Percentiles rank a stretch among this genome's conserved stretches.
Evolutionary conservation across 2,797 vertebrate genomes (phyloP).

Genomic region (Eleutherodactylus coqui): DNA sequence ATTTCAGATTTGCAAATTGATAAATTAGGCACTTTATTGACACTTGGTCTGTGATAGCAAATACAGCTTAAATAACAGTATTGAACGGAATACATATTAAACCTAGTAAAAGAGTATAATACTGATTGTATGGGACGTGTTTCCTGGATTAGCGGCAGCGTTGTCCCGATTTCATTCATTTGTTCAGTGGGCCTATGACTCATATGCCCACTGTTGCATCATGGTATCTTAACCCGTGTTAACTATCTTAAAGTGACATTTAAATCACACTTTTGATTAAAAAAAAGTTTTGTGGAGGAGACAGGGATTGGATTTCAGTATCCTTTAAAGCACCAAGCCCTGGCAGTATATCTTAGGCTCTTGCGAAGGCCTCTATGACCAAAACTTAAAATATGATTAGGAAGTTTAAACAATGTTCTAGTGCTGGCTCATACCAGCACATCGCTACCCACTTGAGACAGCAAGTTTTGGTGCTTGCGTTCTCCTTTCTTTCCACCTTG

Average conservation of each 20-base stretch:
- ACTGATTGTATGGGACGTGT: background rate
- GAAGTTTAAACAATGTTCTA: background rate
- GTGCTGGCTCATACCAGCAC: background rate
- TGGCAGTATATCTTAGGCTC: background rate
- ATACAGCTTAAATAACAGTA: background rate
- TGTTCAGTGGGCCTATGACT: background rate
- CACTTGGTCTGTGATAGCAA: background rate
- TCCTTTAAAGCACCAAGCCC: background rate
- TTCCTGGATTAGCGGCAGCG: background rate
- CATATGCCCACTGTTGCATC: background rate
- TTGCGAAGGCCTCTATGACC: background rate
- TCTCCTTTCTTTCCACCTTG: background rate
- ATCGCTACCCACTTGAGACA: background rate
- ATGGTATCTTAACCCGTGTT: background rate
- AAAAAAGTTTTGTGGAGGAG: background rate
- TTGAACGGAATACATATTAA: background rate
- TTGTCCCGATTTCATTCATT: background rate
- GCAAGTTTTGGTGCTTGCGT: background rate
- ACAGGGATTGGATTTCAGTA: background rate
- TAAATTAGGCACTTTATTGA: background rate
- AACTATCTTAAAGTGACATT: background rate
- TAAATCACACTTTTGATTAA: background rate
- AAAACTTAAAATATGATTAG: background rate
- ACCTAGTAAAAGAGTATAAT: background rate
- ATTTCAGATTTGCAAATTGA: background rate